Evolutionary conservation across 2,113 vertebrate genomes (phyloP), one percentile per base, ranked within the genome.

Genomic region (Centrocercus urophasianus): DNA sequence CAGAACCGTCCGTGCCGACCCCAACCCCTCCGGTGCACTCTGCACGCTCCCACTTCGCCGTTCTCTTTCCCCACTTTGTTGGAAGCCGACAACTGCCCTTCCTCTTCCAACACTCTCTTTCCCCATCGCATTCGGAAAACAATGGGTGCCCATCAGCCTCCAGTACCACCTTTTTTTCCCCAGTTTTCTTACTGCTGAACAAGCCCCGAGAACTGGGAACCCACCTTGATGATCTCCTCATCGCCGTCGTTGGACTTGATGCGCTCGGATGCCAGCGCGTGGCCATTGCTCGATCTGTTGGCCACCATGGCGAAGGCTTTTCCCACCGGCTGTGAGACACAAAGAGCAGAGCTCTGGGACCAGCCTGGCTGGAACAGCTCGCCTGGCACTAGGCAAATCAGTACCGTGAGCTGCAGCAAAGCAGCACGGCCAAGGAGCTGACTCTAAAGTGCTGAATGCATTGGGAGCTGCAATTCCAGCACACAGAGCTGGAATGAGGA

Each of bases 151-250:
- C 16, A 10, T 19, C 54, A 57, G 54, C 54, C 30, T 30, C 54
- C 54, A 57, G 11, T 11, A 32, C 54, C 54, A 32, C 17, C 16
- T 32, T 18, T 57, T 30, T 18, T 18, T 24, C 10, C 30, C 54
- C 30, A 7, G 11, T 32, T 32, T 32, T 57, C 54, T 54, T 54
- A 30, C 27, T 15, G 52, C 52, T 30, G 27, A 54, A 30, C 27
- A 30, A 54, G 52, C 52, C 52, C 52, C 3, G 3, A 8, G 28
- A 16, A 47, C 32, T 59, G 3, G 30, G 13, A 34, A 54, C 86
- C 13, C 89, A 99, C 99, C 98, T 99, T 99, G 86, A 99, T 99
- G 82, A 99, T 98, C 82, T 99, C 99, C 57, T 99, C 98, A 1
- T 98, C 98, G 13, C 98, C 99, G 2, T 98, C 98, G 1, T 88